phyloP scores from a whole-genome alignment of 2,888 invertebrate genomes.

The Ferrisia virgata region DNA sequence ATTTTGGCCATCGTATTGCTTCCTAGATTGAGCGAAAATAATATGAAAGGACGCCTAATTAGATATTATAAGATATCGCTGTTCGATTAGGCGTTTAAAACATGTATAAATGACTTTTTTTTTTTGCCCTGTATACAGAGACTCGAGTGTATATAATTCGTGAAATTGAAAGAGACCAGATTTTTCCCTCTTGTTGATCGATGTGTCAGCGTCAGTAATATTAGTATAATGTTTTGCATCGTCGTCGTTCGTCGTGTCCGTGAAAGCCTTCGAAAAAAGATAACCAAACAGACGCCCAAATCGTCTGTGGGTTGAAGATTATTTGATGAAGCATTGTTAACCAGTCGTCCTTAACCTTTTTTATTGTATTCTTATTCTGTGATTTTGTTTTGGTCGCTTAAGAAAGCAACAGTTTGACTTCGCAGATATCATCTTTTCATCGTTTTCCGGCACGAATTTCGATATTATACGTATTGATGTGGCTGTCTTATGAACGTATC shows the following conservation, averaged over 20 bases:
- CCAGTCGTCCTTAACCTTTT: constrained; percentile 23
- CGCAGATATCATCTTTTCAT: constrained; percentile 24
- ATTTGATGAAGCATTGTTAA: not conserved
- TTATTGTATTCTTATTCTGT: not conserved
- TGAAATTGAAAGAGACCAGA: not conserved
- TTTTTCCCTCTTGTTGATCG: not conserved
- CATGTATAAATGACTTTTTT: too few species aligned
- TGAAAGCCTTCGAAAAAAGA: not conserved
- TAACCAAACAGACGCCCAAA: not conserved
- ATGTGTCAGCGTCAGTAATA: not conserved
- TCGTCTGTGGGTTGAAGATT: constrained; percentile 17
- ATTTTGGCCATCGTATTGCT: not conserved
- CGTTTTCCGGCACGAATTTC: not conserved
- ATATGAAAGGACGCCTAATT: too few species aligned
- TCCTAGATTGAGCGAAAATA: not conserved
- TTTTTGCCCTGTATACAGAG: too few species aligned
- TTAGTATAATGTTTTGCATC: too few species aligned
- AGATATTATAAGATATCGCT: too few species aligned
- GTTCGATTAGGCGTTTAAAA: too few species aligned
- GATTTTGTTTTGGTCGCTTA: not conserved
- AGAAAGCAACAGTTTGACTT: not conserved
- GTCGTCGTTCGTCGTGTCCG: not conserved
- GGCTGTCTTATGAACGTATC: too few species aligned
- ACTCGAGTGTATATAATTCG: too few species aligned
- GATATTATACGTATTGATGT: not conserved